Evolutionary conservation across 2,888 invertebrate species (phyloP).

Genomic region (Silvanus unidentatus): DNA sequence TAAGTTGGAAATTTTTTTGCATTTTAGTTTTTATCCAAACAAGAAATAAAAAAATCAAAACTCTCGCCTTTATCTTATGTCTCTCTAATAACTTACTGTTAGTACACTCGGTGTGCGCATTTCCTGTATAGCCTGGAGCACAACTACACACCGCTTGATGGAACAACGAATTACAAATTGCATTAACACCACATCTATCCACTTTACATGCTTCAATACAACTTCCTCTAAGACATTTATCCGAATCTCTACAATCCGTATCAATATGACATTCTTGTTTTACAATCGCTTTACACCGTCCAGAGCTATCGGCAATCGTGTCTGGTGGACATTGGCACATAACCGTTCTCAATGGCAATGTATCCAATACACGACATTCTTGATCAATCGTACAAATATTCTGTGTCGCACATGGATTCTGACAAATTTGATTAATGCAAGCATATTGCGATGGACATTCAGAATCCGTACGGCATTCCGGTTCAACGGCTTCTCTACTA

Average conservation of each 20-base stretch:
- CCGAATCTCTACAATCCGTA: constrained; percentile 66
- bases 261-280: constrained; percentile 62
- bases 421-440: constrained; percentile 71
- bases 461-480: constrained; percentile 68
- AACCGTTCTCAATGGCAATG: constrained; percentile 73
- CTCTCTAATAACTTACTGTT: constrained; percentile 39
- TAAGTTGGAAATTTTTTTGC: too few relatives aligned
- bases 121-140: constrained; percentile 70
- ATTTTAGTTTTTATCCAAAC: too few relatives aligned
- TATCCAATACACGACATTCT: constrained; percentile 71
- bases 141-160: constrained; percentile 77
- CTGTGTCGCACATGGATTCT: constrained; percentile 68
- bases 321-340: constrained; percentile 83
- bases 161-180: constrained; percentile 68
- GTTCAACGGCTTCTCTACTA: constrained; percentile 45
- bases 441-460: constrained; percentile 71
- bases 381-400: constrained; percentile 73
- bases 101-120: constrained; percentile 72
- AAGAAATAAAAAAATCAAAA: neutral
- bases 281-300: constrained; percentile 56
- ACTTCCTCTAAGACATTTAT: constrained; percentile 65
- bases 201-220: constrained; percentile 76
- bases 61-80: neutral
- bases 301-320: constrained; percentile 66
- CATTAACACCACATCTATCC: constrained; percentile 75